phyloP scores from a whole-genome alignment of 2,113 vertebrate genomes.

The Candoia aspera region DNA sequence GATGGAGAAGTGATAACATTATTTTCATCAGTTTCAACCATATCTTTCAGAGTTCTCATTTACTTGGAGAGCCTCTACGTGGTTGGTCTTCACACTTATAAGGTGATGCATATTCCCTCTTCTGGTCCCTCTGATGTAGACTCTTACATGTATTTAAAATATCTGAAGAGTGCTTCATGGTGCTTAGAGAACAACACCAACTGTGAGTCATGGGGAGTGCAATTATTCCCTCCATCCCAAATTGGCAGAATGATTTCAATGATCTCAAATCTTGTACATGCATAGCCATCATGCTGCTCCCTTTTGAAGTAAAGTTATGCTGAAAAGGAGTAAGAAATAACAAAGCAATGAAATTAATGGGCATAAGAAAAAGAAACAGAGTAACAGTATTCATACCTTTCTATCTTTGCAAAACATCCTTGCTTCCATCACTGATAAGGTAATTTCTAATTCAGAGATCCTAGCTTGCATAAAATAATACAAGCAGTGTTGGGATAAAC shows the following conservation, averaged over 20 bases:
- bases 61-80: not conserved
- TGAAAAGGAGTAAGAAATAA: not conserved
- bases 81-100: not conserved
- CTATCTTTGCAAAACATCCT: not conserved
- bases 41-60: not conserved
- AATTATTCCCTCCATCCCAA: not conserved
- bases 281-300: not conserved
- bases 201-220: not conserved
- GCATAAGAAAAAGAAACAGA: not conserved
- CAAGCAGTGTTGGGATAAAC: not conserved
- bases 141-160: not conserved
- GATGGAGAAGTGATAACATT: not conserved
- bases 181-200: not conserved
- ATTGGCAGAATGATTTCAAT: not conserved
- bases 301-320: not conserved
- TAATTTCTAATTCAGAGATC: not conserved
- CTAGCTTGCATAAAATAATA: not conserved
- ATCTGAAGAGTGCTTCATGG: not conserved
- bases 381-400: not conserved
- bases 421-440: not conserved
- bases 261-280: not conserved
- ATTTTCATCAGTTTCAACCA: not conserved
- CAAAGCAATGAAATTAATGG: not conserved
- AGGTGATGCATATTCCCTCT: not conserved
- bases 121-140: not conserved